Conservation (phyloP, 2,113 vertebrate species). For the Stomatorhinus ivindoensis region DNA sequence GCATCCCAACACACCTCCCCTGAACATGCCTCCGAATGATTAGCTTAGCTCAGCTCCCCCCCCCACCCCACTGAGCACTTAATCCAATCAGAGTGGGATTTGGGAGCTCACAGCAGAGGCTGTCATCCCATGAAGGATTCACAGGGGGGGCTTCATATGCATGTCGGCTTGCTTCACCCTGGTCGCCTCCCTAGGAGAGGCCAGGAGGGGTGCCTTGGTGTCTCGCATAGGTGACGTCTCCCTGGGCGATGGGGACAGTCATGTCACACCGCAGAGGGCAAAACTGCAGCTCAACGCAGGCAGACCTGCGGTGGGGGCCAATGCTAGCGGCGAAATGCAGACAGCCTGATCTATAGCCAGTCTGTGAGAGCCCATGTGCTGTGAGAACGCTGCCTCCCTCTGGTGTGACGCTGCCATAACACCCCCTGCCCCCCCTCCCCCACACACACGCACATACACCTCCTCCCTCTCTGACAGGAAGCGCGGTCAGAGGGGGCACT, state of each 20-base stretch:
- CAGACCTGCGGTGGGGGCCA: neutral
- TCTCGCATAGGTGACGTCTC: neutral
- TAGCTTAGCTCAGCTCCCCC: slow-evolving; percentile 42
- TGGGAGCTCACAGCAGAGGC: neutral
- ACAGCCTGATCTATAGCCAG: neutral
- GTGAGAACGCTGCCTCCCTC: slow-evolving; percentile 30
- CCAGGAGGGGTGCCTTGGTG: neutral
- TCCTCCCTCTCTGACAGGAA: slow-evolving; percentile 1
- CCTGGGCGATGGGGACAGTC: neutral
- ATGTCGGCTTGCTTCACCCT: neutral
- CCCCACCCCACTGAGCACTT: slow-evolving; percentile 38
- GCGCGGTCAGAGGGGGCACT: neutral
- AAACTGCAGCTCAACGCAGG: neutral
- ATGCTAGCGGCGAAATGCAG: neutral
- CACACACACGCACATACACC: neutral
- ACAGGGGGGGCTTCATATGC: neutral
- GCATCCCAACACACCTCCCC: slow-evolving; percentile 30
- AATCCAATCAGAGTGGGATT: slow-evolving; percentile 47
- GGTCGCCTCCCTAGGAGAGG: neutral
- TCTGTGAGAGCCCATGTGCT: slow-evolving; percentile 8
- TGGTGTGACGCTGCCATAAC: neutral
- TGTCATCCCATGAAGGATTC: neutral
- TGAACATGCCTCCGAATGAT: slow-evolving; percentile 46
- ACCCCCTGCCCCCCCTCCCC: neutral
- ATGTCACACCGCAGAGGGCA: neutral